Base-by-base conservation (phyloP, 2,113 vertebrate genomes). In the Rhombomys opimus region DNA sequence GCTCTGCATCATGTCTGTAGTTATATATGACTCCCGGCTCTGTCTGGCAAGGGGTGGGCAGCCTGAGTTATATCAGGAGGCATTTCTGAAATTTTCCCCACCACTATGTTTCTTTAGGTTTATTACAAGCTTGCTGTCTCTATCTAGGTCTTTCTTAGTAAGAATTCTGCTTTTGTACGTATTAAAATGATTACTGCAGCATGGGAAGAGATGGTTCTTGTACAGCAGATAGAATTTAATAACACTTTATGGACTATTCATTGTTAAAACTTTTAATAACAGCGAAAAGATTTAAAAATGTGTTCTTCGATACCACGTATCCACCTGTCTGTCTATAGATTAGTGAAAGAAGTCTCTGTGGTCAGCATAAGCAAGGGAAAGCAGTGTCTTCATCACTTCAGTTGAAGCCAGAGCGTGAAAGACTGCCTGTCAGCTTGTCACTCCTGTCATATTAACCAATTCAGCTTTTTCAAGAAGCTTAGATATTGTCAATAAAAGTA, bases 161-260 rank as follows among this genome's bases (percentile, higher is more conserved):
- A 86, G 46, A 96, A 93, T 92, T 92, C 23, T 57, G 72, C 82
- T 68, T 54, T 78, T 96, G 93, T 89, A 68, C 52, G 65, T 30
- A 72, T 63, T 89, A 67, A 93, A 91, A 81, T 72, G 41, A 30
- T 84, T 73, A 41, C 57, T 90, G 8, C 57, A 6, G 50, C 35
- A 63, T 92, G 70, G 32, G 84, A 73, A 35, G 72, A 75, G 84
- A 80, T 90, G 41, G 6, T 65, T 96, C 95, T 67, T 85, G 17
- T 97, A 86, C 61, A 93, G 50, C 73, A 85, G 80, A 78, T 90
- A 94, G 77, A 95, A 94, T 91, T 89, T 87, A 5, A 30, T 81
- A 57, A 63, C 41, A 88, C 72, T 95, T 93, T 91, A 94, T 92
- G 57, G 94, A 88, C 8, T 0, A 41, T 68, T 90, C 41, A 46